Conservation (phyloP, 2,888 invertebrate genomes). For the Conops quadrifasciatus region DNA sequence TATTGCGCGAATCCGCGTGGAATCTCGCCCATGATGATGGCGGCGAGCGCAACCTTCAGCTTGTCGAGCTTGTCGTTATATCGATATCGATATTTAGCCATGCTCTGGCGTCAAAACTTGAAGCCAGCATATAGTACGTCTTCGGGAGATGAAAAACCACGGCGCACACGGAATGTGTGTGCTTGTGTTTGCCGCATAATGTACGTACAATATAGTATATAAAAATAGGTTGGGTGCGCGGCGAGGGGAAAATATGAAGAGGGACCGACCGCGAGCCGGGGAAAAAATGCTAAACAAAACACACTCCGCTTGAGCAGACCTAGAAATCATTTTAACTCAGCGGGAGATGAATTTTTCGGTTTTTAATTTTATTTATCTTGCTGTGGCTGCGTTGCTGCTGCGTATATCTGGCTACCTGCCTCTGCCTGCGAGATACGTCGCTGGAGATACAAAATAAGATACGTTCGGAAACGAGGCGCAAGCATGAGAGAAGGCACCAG, state of each 20-base stretch:
- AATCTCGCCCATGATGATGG: slow-evolving; percentile 1
- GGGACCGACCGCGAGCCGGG: neutral
- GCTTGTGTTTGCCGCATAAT: slow-evolving; percentile 14
- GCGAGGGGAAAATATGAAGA: slow-evolving; percentile 12
- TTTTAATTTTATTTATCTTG: slow-evolving; percentile 42
- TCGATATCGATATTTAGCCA: neutral
- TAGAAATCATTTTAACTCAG: slow-evolving; percentile 54
- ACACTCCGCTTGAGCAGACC: slow-evolving; percentile 42
- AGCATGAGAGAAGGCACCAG: neutral
- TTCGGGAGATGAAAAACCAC: slow-evolving; percentile 27
- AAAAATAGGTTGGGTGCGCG: slow-evolving; percentile 7
- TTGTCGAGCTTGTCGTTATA: neutral
- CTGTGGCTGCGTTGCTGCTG: neutral
- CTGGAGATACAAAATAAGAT: slow-evolving; percentile 16
- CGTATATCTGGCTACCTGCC: slow-evolving; percentile 21
- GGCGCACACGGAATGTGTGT: too few relatives aligned
- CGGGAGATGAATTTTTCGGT: slow-evolving; percentile 54
- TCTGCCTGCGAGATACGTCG: slow-evolving; percentile 23
- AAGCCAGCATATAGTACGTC: slow-evolving; percentile 26
- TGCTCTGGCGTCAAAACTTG: neutral
- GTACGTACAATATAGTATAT: neutral
- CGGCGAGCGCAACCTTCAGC: neutral
- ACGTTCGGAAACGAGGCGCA: neutral
- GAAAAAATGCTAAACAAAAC: slow-evolving; percentile 4
- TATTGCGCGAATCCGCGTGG: too few relatives aligned